Percentiles rank a stretch among this genome's conserved stretches.
phyloP scores from a whole-genome alignment of 2,113 vertebrate genomes.

The Scartelaos histophorus region DNA sequence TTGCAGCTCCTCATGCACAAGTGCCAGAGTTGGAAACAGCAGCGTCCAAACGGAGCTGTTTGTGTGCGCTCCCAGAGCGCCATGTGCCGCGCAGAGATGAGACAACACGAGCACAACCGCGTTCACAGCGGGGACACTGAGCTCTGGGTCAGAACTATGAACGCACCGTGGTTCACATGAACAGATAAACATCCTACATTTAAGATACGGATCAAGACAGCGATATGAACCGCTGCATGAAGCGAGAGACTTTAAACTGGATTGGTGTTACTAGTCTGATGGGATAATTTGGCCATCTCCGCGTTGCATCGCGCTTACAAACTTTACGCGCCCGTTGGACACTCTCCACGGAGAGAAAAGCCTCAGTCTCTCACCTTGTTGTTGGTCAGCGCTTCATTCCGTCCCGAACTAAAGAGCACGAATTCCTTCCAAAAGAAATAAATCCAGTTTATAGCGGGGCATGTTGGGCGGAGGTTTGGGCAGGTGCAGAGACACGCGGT shows the following conservation, averaged over 20 bases:
- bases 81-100: conserved; percentile 8
- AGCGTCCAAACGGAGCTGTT: background rate
- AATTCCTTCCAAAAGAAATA: conserved; percentile 48
- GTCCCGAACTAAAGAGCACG: conserved; percentile 13
- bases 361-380: conserved; percentile 55
- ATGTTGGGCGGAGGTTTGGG: conserved; percentile 33
- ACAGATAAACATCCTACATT: background rate
- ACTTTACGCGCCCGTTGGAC: conserved; percentile 52
- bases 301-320: conserved; percentile 50
- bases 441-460: conserved; percentile 66
- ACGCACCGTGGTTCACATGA: background rate
- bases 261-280: background rate
- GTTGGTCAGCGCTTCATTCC: conserved; percentile 34
- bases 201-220: background rate
- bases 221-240: background rate
- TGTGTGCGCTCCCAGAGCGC: conserved; percentile 18
- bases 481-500: conserved; percentile 21
- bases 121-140: background rate
- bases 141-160: background rate
- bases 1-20: background rate
- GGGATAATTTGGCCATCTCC: conserved; percentile 21
- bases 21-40: background rate
- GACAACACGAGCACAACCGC: background rate
- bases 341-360: background rate
- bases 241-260: background rate